Conservation (phyloP, 2,888 invertebrate genomes). For the Drosophila algonquin region DNA sequence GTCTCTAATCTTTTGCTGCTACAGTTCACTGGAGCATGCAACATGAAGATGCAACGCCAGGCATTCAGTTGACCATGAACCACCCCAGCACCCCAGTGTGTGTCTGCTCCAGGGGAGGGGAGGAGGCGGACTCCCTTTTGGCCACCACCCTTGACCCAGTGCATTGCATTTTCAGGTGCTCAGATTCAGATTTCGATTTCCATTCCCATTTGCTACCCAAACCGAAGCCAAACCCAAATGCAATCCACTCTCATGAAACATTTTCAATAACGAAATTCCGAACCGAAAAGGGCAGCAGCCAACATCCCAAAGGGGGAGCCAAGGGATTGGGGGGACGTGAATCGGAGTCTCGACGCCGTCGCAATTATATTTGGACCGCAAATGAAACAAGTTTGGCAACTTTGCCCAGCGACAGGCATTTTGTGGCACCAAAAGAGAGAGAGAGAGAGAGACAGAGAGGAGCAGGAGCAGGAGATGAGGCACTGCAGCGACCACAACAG, state of each 20-base stretch:
- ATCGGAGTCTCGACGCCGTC: slow-evolving; percentile 45
- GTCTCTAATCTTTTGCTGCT: slow-evolving; percentile 18
- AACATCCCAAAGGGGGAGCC: neutral
- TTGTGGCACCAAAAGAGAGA: slow-evolving; percentile 60
- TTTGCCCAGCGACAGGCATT: slow-evolving; percentile 72
- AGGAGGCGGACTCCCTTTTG: too few relatives aligned
- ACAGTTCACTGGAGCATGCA: slow-evolving; percentile 65
- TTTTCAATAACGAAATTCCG: slow-evolving; percentile 78
- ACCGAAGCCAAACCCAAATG: slow-evolving; percentile 15
- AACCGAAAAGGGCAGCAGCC: slow-evolving; percentile 42
- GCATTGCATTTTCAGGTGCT: neutral
- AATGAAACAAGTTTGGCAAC: slow-evolving; percentile 80
- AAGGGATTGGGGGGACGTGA: slow-evolving; percentile 8
- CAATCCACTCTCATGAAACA: slow-evolving; percentile 62
- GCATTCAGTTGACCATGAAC: slow-evolving; percentile 22
- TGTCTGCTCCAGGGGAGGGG: neutral
- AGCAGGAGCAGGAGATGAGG: slow-evolving; percentile 13
- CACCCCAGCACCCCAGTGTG: neutral
- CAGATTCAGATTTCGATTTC: slow-evolving; percentile 22
- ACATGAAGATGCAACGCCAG: slow-evolving; percentile 31
- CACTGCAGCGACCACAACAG: slow-evolving; percentile 67
- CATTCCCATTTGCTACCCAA: slow-evolving; percentile 3
- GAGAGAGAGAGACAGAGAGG: slow-evolving; percentile 21
- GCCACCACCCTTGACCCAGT: slow-evolving; percentile 30
- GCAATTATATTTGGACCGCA: slow-evolving; percentile 78